Evolutionary conservation across 2,113 vertebrate genomes (phyloP).

Genomic region (Xenopus borealis): DNA sequence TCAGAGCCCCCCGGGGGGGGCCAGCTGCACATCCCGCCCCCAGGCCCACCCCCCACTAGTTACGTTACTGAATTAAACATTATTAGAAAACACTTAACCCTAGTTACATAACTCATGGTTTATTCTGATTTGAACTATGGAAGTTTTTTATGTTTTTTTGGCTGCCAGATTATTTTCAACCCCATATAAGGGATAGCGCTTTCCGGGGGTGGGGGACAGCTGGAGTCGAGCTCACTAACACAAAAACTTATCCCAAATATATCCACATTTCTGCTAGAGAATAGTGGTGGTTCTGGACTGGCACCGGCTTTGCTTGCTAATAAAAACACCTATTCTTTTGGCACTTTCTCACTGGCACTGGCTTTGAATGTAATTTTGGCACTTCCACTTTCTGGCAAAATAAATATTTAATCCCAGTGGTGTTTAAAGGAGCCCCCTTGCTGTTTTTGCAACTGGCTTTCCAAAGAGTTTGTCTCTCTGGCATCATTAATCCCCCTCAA

Average conservation of each 20-base stretch:
- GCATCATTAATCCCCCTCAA: conserved; percentile 5
- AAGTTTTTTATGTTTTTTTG: neutral
- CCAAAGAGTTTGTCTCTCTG: conserved; percentile 14
- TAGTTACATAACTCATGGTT: no score
- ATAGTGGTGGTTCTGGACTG: neutral
- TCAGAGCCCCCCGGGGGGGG: no score
- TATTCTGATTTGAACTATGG: no score
- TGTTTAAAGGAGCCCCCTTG: neutral
- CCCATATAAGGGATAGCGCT: no score
- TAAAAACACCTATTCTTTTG: conserved; percentile 3
- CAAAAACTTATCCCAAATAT: neutral
- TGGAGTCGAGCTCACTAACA: neutral
- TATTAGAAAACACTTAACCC: no score
- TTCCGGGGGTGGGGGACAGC: no score
- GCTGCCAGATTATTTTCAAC: no score
- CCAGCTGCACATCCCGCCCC: no score
- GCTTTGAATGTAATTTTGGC: conserved; percentile 14
- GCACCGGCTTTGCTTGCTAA: neutral
- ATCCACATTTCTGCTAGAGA: neutral
- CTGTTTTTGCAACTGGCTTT: conserved; percentile 20
- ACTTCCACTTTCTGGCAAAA: conserved; percentile 20
- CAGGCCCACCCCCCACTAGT: no score
- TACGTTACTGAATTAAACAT: no score
- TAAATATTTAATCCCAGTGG: conserved; percentile 12
- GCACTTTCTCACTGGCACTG: conserved; percentile 5